Evolutionary conservation across 2,888 invertebrate genomes (phyloP), one percentile per base, ranked within the genome.

Genomic region (Drosophila nr. medialis): DNA sequence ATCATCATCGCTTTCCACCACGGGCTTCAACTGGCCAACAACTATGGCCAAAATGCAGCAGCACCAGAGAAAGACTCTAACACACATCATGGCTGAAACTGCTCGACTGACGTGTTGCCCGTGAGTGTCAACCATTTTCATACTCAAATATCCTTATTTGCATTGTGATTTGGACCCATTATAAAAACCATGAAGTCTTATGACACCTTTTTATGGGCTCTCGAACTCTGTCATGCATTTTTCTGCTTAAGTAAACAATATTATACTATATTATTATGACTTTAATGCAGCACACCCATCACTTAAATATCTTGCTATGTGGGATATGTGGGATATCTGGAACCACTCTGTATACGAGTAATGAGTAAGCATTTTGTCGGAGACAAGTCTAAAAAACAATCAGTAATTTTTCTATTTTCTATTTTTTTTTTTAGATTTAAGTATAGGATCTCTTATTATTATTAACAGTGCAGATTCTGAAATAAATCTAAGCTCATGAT

Each of bases 31-130:
- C 13, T 73, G 55, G 5, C 66, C 50, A 18, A n/a, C 3, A 36
- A 53, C 61, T 7, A 54, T 13, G 32, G 24, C n/a, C 32, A 59
- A 24, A 36, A 66, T 24, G 24, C 67, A 66, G 30, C 40, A 56
- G 4, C 15, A 42, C 27, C 65, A 62, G 0, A 75, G 13, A 50
- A 32, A 24, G 8, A 64, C 10, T 10, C 27, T n/a, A 21, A 58
- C 40, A 54, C 40, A 64, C 61, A 15, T 64, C 76, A 80, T 77
- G 56, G 21, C 48, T 50, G 36, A 18, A 21, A n/a, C 13, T 42
- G 38, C 6, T 40, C 13, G 36, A 80, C 80, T 80, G 60, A 27
- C 27, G 6, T 4, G 4, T n/a, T 36, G 2, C 10, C 13, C 2
- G 8, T 11, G n/a, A 5, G 15, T 7, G 29, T 11, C 5, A 1